A percentile compares a stretch with the other conserved stretches of the same genome.
Evolutionary conservation across 1,140 invertebrate genomes (phyloP).

Genomic region (Cyclargus thomasi): DNA sequence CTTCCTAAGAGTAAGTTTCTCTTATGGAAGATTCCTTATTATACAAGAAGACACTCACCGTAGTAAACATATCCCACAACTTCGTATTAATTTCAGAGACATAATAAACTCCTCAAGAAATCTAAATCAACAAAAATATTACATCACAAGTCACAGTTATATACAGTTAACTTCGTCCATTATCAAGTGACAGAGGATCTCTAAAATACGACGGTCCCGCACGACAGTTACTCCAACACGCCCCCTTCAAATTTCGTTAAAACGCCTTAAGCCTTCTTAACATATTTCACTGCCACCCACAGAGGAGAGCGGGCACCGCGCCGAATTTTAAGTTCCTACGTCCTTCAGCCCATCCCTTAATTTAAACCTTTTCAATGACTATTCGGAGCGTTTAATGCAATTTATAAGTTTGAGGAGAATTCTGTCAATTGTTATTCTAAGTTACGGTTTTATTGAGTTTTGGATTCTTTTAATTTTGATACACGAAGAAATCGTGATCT

Average conservation of each 20-base stretch:
- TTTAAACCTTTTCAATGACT: conserved; percentile 12
- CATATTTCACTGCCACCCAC: background rate
- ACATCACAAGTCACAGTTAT: background rate
- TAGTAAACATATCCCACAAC: too few relatives aligned
- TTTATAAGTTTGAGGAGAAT: background rate
- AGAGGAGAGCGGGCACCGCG: background rate
- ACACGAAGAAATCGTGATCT: background rate
- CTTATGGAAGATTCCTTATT: too few relatives aligned
- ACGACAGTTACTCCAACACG: background rate
- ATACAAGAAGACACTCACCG: too few relatives aligned
- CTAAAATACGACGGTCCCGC: background rate
- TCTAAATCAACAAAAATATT: background rate
- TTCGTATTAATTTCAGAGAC: too few relatives aligned
- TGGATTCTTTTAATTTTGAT: background rate
- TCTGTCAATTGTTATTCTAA: background rate
- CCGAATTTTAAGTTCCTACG: conserved; percentile 8
- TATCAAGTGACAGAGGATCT: background rate
- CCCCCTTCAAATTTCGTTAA: conserved; percentile 6
- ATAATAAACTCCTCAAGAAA: too few relatives aligned
- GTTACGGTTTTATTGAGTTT: background rate
- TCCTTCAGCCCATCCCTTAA: conserved; percentile 1
- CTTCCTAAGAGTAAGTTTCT: too few relatives aligned
- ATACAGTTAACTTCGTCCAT: background rate
- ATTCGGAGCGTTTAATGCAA: conserved; percentile 7
- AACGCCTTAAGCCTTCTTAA: conserved; percentile 11